Percentiles rank a stretch among this genome's conserved stretches.
Evolutionary conservation across 2,797 vertebrate species (phyloP).

Genomic region (Sebastes baramenuke): DNA sequence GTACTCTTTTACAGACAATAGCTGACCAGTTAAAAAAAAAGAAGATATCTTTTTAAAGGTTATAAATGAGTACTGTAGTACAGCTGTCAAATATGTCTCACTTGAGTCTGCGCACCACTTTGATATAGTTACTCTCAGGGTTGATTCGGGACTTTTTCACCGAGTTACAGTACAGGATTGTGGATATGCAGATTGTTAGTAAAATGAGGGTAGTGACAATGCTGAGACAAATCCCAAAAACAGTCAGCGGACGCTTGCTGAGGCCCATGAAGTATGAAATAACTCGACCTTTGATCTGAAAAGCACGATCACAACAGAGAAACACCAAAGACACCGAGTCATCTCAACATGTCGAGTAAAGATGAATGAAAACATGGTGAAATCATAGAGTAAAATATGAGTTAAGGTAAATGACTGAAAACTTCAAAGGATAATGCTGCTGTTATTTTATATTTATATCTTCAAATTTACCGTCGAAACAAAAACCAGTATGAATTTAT

Average conservation of each 20-base stretch:
- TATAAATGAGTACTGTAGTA: conserved; percentile 40
- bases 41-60: conserved; percentile 32
- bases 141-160: conserved; percentile 90
- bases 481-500: too few relatives aligned
- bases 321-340: conserved; percentile 61
- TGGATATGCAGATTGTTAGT: conserved; percentile 89
- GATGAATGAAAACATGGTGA: conserved; percentile 32
- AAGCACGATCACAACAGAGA: conserved; percentile 87
- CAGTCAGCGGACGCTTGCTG: conserved; percentile 87
- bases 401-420: conserved; percentile 25
- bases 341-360: conserved; percentile 45
- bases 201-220: conserved; percentile 83
- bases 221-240: conserved; percentile 90
- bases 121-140: conserved; percentile 88
- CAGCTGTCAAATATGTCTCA: conserved; percentile 35
- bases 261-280: conserved; percentile 90
- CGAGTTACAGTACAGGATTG: conserved; percentile 87
- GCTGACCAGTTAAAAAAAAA: too few relatives aligned
- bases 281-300: conserved; percentile 91
- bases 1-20: too few relatives aligned
- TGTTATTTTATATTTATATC: not conserved
- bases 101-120: conserved; percentile 85
- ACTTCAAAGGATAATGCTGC: conserved; percentile 21
- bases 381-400: conserved; percentile 1
- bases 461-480: not conserved